phyloP scores from a whole-genome alignment of 2,888 invertebrate genomes.

The Eledone cirrhosa region DNA sequence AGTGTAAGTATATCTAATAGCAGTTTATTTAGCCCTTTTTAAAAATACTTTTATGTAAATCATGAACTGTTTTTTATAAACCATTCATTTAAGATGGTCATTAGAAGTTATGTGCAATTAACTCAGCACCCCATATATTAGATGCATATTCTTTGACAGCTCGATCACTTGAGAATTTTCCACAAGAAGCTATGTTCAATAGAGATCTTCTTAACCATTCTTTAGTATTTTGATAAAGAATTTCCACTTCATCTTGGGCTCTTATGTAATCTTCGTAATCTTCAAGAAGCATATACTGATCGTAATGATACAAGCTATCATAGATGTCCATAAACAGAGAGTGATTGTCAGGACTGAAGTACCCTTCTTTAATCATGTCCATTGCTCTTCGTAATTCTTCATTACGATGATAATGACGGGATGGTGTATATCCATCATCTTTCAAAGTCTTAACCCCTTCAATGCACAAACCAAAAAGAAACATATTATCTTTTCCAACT shows the following conservation, averaged over 20 bases:
- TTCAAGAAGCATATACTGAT: background rate
- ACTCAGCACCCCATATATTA: background rate
- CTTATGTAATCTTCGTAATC: constrained; percentile 10
- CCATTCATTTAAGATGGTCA: too few species aligned
- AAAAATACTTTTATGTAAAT: too few species aligned
- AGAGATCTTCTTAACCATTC: constrained; percentile 5
- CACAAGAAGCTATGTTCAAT: constrained; percentile 1
- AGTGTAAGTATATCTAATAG: too few species aligned
- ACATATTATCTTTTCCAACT: constrained; percentile 93
- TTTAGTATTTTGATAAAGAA: background rate
- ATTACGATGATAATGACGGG: background rate
- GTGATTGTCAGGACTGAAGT: background rate
- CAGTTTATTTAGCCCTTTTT: too few species aligned
- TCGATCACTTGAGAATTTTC: constrained; percentile 23
- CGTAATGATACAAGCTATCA: constrained; percentile 1
- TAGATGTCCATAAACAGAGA: constrained; percentile 12
- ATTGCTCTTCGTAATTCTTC: background rate
- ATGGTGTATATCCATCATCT: background rate
- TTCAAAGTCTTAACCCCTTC: constrained; percentile 71
- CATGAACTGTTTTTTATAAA: too few species aligned
- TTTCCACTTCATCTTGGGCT: background rate
- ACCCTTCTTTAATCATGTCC: constrained; percentile 23
- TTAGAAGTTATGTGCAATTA: background rate
- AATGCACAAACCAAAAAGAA: constrained; percentile 82
- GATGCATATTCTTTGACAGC: constrained; percentile 4